Conservation (phyloP, 2,888 invertebrate species). For the Melieria picta region DNA sequence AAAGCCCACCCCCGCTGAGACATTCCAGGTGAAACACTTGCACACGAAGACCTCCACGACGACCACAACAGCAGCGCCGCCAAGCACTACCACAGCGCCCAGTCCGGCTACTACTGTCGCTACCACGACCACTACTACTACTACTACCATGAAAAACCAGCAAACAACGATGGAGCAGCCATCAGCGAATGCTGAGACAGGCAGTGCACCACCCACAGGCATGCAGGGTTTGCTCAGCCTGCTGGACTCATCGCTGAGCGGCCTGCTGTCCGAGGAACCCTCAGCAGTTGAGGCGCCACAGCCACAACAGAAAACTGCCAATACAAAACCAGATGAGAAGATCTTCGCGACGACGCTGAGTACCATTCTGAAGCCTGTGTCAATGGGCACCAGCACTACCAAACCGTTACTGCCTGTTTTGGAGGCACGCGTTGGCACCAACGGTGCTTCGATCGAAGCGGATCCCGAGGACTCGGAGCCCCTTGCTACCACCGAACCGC, state of each 20-base stretch:
- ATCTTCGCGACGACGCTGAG: constrained; percentile 43
- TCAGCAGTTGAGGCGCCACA: background rate
- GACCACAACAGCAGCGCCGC: constrained; percentile 39
- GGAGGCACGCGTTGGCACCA: constrained; percentile 50
- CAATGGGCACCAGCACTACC: constrained; percentile 9
- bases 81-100: constrained; percentile 25
- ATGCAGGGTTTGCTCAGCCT: constrained; percentile 62
- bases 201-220: constrained; percentile 45
- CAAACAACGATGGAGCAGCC: background rate
- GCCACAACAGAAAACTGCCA: background rate
- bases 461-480: constrained; percentile 41
- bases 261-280: constrained; percentile 57
- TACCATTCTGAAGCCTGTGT: constrained; percentile 49
- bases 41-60: constrained; percentile 57
- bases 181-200: background rate
- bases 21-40: constrained; percentile 63
- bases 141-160: constrained; percentile 6
- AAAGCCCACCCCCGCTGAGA: constrained; percentile 58
- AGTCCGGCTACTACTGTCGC: constrained; percentile 21
- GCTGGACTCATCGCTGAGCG: constrained; percentile 58
- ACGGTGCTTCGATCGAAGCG: constrained; percentile 39
- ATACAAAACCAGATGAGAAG: constrained; percentile 13
- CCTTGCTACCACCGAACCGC: constrained; percentile 49
- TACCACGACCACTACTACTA: constrained; percentile 3
- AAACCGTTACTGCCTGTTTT: constrained; percentile 47